Base-by-base conservation (phyloP, 2,888 invertebrate species). In the Trichacis sp. region DNA sequence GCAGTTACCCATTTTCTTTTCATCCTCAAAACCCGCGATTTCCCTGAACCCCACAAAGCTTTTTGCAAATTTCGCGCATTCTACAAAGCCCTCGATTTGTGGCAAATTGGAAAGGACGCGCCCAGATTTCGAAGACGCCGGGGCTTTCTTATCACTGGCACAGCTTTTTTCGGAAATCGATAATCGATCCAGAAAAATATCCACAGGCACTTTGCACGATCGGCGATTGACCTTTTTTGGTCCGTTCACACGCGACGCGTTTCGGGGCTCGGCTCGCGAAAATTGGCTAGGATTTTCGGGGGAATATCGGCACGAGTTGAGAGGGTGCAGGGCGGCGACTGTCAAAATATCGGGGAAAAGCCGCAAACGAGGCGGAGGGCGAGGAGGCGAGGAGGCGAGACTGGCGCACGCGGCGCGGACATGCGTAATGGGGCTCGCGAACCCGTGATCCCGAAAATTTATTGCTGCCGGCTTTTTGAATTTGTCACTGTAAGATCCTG, bases 141-240 rank as follows among this genome's bases (percentile, higher is more conserved):
- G 36, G n/a, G 36, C 36, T 11, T 3, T 12, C 11, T 36, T 15
- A 43, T 43, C 45, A 15, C 4, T 6, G 19, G 11, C 45, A 43
- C n/a, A 2, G 17, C 18, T 15, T n/a, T 14, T 17, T 11, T 14
- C 29, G 48, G 29, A 6, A 11, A 29, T 46, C 29, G 12, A 46
- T 24, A 20, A 18, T 3, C 36, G 36, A 4, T n/a, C n/a, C n/a
- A n/a, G 36, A 4, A 3, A 6, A 3, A 11, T 12, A 12, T 12
- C 36, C 36, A 36, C 36, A 24, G 24, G 54, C 55, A 24, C 50
- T 42, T 48, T 57, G 45, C 45, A 68, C 51, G n/a, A n/a, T n/a
- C 72, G 77, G 77, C 77, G 77, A 77, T 77, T 77, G 77, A 77
- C 77, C 77, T 67, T n/a, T n/a, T n/a, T n/a, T n/a, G n/a, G n/a